Conservation (phyloP, 2,113 vertebrate genomes). For the Chloebia gouldiae region DNA sequence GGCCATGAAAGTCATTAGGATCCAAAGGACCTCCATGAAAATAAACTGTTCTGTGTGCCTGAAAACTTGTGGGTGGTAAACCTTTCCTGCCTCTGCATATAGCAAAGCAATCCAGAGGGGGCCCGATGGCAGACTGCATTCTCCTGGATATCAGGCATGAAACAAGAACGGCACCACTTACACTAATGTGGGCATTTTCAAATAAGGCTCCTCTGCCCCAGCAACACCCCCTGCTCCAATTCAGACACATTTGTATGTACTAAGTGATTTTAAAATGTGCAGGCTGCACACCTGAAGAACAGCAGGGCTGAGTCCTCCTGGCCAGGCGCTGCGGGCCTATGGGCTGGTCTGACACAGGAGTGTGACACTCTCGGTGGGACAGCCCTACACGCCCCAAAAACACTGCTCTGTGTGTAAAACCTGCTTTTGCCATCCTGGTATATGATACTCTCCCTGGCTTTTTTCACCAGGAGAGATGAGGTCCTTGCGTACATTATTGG, state of each 20-base stretch:
- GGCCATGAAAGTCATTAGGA: not conserved
- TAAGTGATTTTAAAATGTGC: not conserved
- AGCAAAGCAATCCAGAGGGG: not conserved
- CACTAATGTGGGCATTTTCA: not conserved
- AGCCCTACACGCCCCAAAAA: fast-evolving
- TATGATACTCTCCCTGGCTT: not conserved
- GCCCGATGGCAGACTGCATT: not conserved
- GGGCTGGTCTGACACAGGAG: not conserved
- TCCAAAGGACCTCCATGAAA: not conserved
- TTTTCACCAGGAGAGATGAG: not conserved
- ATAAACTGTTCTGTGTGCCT: not conserved
- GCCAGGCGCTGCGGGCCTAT: not conserved
- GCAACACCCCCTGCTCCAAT: not conserved
- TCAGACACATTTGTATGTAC: not conserved
- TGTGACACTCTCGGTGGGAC: not conserved
- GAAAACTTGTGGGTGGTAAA: not conserved
- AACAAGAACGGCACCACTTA: not conserved
- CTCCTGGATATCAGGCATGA: not conserved
- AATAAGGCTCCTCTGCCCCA: not conserved
- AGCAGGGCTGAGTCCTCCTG: not conserved
- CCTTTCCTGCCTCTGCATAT: not conserved
- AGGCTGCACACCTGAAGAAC: not conserved
- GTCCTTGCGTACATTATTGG: not conserved
- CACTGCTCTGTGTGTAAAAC: not conserved
- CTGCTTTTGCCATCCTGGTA: not conserved